phyloP scores from a whole-genome alignment of 2,113 vertebrate species.

The Pseudois nayaur region DNA sequence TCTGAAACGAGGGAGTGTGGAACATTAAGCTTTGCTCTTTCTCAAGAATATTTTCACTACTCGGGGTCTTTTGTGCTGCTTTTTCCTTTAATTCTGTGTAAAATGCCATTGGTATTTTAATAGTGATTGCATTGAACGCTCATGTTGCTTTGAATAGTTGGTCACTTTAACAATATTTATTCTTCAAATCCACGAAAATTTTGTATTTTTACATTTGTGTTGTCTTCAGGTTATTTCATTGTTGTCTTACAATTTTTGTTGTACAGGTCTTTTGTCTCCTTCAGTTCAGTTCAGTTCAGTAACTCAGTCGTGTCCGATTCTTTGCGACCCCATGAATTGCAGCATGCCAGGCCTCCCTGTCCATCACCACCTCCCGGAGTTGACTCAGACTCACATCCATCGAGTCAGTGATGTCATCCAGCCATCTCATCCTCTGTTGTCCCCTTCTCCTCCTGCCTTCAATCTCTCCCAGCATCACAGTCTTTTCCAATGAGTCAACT shows the following conservation, averaged over 20 bases:
- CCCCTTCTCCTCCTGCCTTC: no score
- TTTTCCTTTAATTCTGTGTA: background rate
- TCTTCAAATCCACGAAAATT: background rate
- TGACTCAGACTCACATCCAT: no score
- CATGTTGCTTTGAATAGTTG: background rate
- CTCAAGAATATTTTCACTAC: background rate
- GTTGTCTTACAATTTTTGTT: background rate
- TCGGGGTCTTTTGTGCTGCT: background rate
- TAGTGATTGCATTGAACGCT: background rate
- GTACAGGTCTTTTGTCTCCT: background rate
- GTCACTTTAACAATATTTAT: background rate
- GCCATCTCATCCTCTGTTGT: no score
- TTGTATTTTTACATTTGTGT: background rate
- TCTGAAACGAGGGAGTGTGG: background rate
- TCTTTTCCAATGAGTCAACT: no score
- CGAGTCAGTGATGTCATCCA: no score
- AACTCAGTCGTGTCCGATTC: no score
- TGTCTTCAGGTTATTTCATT: background rate
- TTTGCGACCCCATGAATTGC: no score
- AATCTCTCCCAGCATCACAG: no score
- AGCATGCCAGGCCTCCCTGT: no score
- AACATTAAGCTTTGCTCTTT: background rate
- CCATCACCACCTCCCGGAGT: no score
- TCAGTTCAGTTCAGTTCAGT: background rate
- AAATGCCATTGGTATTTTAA: background rate